These are phyloP conservation scores for Brachypteracias leptosomus DNA, from an alignment of 2,113 vertebrate genomes.

Conservation along the genomic window DNA sequence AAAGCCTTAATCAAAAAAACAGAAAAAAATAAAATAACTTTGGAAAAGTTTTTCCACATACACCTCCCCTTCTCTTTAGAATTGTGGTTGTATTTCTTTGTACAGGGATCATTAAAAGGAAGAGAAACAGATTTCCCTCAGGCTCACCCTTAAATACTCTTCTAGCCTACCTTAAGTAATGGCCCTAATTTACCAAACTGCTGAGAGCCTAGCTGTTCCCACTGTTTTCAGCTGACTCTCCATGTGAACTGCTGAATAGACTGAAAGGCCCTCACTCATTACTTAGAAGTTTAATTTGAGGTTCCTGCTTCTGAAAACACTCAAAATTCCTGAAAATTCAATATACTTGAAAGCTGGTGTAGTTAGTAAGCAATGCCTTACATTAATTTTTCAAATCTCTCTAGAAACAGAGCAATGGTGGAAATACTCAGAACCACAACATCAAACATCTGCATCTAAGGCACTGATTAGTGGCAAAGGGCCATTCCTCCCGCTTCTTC, in stretches of 20 bases:
- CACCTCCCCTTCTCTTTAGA: not conserved
- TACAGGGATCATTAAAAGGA: not conserved
- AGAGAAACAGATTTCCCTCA: slow-evolving; percentile 37
- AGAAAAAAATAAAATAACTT: not conserved
- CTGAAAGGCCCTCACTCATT: not conserved
- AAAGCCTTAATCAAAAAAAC: not conserved
- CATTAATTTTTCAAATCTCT: not conserved
- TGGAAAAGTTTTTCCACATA: not conserved
- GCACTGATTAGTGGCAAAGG: not conserved
- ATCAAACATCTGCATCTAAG: not conserved
- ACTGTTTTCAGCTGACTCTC: not conserved
- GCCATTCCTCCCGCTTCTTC: not conserved
- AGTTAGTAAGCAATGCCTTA: not conserved
- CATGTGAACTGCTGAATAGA: not conserved
- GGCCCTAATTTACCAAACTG: slow-evolving; percentile 28
- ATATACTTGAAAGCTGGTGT: not conserved
- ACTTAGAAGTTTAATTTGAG: not conserved
- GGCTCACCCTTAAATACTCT: not conserved
- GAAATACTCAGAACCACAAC: not conserved
- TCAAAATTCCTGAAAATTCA: not conserved
- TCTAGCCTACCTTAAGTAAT: slow-evolving; percentile 30
- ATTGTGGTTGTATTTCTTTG: not conserved
- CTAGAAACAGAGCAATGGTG: not conserved
- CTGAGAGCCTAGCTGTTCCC: slow-evolving; percentile 2
- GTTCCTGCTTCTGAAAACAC: not conserved